Evolutionary conservation across 2,888 invertebrate species (phyloP).

Genomic region (Aethes cnicana): DNA sequence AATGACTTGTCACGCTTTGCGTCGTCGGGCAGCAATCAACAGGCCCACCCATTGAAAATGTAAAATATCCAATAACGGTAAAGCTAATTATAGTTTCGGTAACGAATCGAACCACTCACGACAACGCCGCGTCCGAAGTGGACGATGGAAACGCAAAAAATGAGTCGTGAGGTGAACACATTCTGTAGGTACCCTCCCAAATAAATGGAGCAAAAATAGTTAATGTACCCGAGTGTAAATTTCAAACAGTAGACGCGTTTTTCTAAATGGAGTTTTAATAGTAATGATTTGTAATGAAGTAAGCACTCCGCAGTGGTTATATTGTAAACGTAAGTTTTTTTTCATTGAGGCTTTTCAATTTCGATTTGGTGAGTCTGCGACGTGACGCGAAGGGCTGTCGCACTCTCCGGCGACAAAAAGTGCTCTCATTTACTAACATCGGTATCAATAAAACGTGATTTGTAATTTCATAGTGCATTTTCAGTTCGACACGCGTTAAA

Average conservation of each 20-base stretch:
- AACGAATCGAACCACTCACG: constrained; percentile 73
- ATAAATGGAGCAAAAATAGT: constrained; percentile 51
- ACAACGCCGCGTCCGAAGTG: constrained; percentile 55
- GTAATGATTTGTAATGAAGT: constrained; percentile 29
- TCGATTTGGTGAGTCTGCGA: constrained; percentile 56
- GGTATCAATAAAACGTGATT: constrained; percentile 75
- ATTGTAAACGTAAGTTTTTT: constrained; percentile 2
- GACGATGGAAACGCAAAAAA: constrained; percentile 65
- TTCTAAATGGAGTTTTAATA: constrained; percentile 28
- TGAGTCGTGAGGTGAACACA: constrained; percentile 65
- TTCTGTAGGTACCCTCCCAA: constrained; percentile 55
- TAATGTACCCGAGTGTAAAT: constrained; percentile 48
- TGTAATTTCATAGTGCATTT: constrained; percentile 79
- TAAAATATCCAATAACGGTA: constrained; percentile 69
- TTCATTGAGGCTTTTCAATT: constrained; percentile 49
- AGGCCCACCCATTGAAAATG: constrained; percentile 62
- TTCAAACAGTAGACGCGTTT: constrained; percentile 22
- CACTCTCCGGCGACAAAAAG: constrained; percentile 62
- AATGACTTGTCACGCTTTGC: constrained; percentile 57
- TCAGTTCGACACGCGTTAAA: constrained; percentile 68
- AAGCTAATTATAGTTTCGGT: constrained; percentile 73
- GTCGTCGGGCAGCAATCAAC: constrained; percentile 50
- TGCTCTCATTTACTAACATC: constrained; percentile 71
- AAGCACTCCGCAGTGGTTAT: constrained; percentile 34
- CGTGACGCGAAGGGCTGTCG: constrained; percentile 50